phyloP scores from a whole-genome alignment of 2,888 invertebrate species.

The Uloborus plumipes region DNA sequence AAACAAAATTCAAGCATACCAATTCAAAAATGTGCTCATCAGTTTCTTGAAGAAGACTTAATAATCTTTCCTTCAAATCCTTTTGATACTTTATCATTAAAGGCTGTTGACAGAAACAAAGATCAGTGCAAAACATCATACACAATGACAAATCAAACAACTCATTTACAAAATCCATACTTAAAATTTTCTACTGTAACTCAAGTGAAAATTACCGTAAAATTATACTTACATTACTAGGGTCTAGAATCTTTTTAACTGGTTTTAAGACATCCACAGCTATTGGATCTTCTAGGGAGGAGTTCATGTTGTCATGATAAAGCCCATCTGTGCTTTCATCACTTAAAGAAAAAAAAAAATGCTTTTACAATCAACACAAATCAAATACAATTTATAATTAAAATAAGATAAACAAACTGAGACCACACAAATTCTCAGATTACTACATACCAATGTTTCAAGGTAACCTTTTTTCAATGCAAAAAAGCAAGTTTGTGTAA shows the following conservation, averaged over 20 bases:
- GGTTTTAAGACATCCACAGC: neutral
- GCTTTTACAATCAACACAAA: neutral
- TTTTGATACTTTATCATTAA: slow-evolving; percentile 58
- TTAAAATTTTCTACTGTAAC: no score
- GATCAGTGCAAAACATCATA: no score
- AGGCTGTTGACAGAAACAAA: slow-evolving; percentile 22
- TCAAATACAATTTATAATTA: neutral
- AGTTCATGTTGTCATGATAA: neutral
- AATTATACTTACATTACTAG: slow-evolving; percentile 31
- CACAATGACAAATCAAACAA: no score
- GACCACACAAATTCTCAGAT: no score
- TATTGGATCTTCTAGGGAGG: neutral
- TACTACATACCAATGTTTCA: no score
- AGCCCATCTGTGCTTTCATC: neutral
- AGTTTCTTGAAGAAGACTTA: slow-evolving; percentile 44
- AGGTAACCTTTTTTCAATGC: no score
- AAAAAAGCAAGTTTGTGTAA: no score
- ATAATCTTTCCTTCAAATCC: slow-evolving; percentile 48
- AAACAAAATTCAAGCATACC: slow-evolving; percentile 15
- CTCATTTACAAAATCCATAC: no score
- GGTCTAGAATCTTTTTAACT: slow-evolving; percentile 8
- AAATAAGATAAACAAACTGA: no score
- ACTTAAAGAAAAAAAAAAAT: neutral
- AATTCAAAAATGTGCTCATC: slow-evolving; percentile 51
- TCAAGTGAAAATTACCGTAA: neutral